Evolutionary conservation across 1,140 invertebrate genomes (phyloP), one percentile per base, ranked within the genome.

Genomic region (Calephelis nemesis): DNA sequence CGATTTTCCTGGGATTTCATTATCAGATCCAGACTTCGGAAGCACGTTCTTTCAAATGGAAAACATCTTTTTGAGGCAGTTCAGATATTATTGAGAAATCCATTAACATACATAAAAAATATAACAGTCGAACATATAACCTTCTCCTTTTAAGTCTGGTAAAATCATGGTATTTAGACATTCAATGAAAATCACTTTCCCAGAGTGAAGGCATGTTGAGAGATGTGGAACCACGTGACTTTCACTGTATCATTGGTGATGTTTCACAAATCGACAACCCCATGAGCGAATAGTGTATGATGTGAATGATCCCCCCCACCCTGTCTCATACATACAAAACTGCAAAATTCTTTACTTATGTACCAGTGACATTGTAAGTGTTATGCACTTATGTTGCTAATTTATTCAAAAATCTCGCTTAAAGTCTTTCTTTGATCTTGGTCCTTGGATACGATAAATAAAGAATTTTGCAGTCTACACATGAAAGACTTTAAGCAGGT

Each of bases 261-360:
- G 88, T 91, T 65, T 90, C 89, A 45, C 89, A 84, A 66, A 86
- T 89, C 49, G 83, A 89, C 58, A 82, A 76, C 72, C 65, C 85
- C 0, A 69, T 79, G 65, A 79, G 69, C 74, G 77, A 81, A 60
- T 81, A 82, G 63, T 68, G 67, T 74, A 63, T 47, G 7, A 12
- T 4, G 63, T 68, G 67, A 75, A 63, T 47, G 7, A 12, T 5
- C 54, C 47, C 66, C 63, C 47, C 68, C 52, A 73, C 45, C 47
- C 67, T 62, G 65, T 68, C 47, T 66, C 65, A 64, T 66, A 69
- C 74, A 71, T 74, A 60, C 54, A 75, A 70, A 78, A 82, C 87
- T 91, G 88, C 88, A 91, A 90, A 91, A 91, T 91, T 91, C 88
- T 91, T 91, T 91, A 89, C 83, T 72, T 74, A 72, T 75, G 30